These are phyloP conservation scores for Amphipyra berbera DNA, from an alignment of 2,888 invertebrate species.

Conservation along the genomic window DNA sequence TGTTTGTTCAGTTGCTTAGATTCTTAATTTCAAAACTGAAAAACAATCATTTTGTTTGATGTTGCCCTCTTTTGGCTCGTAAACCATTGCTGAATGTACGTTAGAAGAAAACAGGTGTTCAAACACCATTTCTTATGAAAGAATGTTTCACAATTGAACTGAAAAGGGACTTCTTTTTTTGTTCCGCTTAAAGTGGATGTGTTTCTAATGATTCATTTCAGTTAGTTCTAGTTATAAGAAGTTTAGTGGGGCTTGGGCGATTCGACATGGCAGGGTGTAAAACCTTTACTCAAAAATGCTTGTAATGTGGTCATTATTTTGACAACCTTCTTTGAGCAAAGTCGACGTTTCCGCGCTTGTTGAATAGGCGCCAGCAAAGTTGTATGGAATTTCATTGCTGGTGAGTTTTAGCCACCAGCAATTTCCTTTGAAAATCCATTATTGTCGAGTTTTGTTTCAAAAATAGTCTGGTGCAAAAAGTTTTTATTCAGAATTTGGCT, in stretches of 20 bases:
- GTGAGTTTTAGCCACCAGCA: too few species aligned
- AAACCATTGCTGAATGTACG: slow-evolving; percentile 68
- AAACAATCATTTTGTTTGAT: slow-evolving; percentile 69
- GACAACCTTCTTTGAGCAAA: too few species aligned
- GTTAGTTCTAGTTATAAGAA: not conserved
- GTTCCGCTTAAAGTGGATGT: not conserved
- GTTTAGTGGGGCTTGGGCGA: not conserved
- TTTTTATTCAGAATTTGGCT: too few species aligned
- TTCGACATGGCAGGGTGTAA: not conserved
- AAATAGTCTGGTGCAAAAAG: too few species aligned
- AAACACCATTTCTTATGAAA: slow-evolving; percentile 64
- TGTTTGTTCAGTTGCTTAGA: slow-evolving; percentile 70
- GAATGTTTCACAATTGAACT: slow-evolving; percentile 58
- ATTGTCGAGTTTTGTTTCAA: too few species aligned
- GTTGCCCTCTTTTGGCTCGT: slow-evolving; percentile 67
- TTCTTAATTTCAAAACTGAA: slow-evolving; percentile 64
- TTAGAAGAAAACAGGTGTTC: slow-evolving; percentile 73
- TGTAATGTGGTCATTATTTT: too few species aligned
- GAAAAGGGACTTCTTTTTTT: slow-evolving; percentile 28
- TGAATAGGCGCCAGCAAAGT: too few species aligned
- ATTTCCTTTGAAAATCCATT: too few species aligned
- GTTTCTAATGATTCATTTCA: slow-evolving; percentile 15
- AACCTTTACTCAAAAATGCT: too few species aligned
- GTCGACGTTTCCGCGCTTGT: too few species aligned
- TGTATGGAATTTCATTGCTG: too few species aligned